phyloP scores from a whole-genome alignment of 2,113 vertebrate species.

The Oceanites oceanicus region DNA sequence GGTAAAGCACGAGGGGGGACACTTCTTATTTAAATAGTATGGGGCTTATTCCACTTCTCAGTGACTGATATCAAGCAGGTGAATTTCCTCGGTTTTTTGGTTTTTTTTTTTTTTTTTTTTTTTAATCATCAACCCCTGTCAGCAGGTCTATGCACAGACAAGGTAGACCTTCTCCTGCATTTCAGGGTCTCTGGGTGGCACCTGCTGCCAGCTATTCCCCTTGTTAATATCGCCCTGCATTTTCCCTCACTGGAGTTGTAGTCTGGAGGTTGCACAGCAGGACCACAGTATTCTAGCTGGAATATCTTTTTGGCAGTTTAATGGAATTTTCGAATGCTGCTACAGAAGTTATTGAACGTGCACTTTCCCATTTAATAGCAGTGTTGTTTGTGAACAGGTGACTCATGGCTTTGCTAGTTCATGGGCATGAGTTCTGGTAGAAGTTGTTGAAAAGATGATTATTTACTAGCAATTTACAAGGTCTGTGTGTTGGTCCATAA shows the following conservation, averaged over 20 bases:
- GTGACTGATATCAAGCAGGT: not conserved
- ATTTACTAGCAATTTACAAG: not conserved
- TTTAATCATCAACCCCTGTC: not conserved
- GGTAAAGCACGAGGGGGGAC: fast-evolving
- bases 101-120: not conserved
- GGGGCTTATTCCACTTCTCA: not conserved
- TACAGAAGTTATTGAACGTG: not conserved
- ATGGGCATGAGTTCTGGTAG: not conserved
- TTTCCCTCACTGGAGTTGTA: not conserved
- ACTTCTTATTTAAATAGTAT: not conserved
- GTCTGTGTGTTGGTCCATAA: not conserved
- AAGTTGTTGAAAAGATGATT: not conserved
- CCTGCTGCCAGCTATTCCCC: not conserved
- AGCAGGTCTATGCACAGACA: not conserved
- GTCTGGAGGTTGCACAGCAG: not conserved
- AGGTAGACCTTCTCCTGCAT: not conserved
- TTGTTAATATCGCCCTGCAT: not conserved
- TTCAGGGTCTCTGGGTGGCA: not conserved
- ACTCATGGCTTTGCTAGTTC: not conserved
- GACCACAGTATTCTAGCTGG: not conserved
- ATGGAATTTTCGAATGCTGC: not conserved
- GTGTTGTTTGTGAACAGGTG: fast-evolving
- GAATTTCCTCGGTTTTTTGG: not conserved
- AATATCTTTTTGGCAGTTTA: not conserved
- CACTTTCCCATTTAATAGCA: not conserved